phyloP scores from a whole-genome alignment of 2,888 invertebrate genomes.

The Sarcophaga rosellei region DNA sequence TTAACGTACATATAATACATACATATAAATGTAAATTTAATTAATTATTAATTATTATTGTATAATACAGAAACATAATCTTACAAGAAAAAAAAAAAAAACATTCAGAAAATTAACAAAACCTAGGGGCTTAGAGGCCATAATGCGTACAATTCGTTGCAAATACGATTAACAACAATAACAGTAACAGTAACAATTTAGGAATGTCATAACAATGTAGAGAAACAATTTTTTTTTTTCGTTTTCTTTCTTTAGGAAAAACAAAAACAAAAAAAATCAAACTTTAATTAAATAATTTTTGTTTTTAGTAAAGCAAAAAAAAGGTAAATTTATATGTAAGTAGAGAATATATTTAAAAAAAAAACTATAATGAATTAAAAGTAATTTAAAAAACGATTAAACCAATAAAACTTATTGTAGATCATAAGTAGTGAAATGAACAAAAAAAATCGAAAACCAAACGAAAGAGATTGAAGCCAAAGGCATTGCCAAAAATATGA shows the following conservation, averaged over 20 bases:
- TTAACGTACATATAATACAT: conserved; percentile 9
- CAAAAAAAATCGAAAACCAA: conserved; percentile 8
- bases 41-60: neutral
- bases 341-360: conserved; percentile 9
- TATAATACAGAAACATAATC: neutral
- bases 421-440: conserved; percentile 37
- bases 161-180: conserved; percentile 16
- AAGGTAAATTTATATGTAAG: conserved; percentile 13
- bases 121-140: conserved; percentile 63
- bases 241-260: conserved; percentile 36
- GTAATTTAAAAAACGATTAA: neutral
- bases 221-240: neutral
- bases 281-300: conserved; percentile 39
- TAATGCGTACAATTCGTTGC: conserved; percentile 36
- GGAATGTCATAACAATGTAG: conserved; percentile 53
- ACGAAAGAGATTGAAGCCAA: conserved; percentile 19
- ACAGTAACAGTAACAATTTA: neutral
- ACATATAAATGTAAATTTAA: neutral
- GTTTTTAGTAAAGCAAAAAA: conserved; percentile 19
- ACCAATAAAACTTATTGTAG: neutral
- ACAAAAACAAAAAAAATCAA: conserved; percentile 26
- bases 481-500: conserved; percentile 12
- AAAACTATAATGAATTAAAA: neutral
- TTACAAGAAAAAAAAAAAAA: conserved; percentile 1
- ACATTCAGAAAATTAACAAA: neutral